Evolutionary conservation across 2,797 vertebrate genomes (phyloP).

Genomic region (Alcedo quadribrachys): DNA sequence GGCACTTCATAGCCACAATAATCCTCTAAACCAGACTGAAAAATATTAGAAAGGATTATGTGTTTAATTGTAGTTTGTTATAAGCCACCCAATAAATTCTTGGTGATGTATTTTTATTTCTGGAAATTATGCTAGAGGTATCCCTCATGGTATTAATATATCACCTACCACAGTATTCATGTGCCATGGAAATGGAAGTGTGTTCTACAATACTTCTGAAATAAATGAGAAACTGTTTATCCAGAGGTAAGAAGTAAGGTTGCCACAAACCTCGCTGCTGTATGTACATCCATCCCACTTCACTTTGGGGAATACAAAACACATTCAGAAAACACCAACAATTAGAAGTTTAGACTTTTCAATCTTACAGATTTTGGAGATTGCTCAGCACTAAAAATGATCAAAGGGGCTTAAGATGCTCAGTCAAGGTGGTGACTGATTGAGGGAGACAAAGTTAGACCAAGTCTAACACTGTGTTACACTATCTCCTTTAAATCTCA

Average conservation of each 20-base stretch:
- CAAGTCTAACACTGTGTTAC: too few relatives aligned
- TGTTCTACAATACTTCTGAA: background rate
- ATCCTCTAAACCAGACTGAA: background rate
- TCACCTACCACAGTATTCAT: background rate
- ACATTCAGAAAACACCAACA: background rate
- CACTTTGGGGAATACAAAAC: background rate
- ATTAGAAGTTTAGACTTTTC: background rate
- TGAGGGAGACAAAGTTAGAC: background rate
- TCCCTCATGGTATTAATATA: background rate
- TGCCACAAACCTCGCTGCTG: background rate
- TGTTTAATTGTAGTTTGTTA: background rate
- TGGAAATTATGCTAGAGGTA: background rate
- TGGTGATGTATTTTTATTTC: background rate
- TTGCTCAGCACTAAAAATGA: background rate
- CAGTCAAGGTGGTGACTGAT: background rate
- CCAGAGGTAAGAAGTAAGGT: background rate
- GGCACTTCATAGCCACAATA: background rate
- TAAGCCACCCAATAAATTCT: background rate
- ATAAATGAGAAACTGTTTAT: background rate
- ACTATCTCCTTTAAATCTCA: background rate
- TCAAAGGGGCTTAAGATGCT: background rate
- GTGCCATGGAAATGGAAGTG: background rate
- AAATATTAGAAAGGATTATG: background rate
- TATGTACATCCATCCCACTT: background rate
- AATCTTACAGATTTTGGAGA: background rate